Percentiles rank a stretch among this genome's conserved stretches.
Conservation (phyloP, 1,140 invertebrate genomes). For the Bombus pascuorum region DNA sequence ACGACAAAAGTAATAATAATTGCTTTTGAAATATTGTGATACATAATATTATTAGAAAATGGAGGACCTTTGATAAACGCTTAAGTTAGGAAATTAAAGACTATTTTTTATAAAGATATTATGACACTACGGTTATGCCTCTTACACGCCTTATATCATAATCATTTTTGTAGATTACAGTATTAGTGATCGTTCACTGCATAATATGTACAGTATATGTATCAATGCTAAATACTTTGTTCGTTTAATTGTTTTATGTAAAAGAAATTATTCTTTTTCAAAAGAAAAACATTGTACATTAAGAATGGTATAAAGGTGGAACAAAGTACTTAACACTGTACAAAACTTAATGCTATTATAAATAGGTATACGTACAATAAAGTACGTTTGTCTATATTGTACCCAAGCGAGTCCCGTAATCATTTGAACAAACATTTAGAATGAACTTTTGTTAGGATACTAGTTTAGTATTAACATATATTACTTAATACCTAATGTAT, state of each 20-base stretch:
- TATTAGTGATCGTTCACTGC: conserved; percentile 34
- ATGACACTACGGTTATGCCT: conserved; percentile 70
- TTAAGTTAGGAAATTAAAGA: conserved; percentile 64
- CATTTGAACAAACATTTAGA: conserved; percentile 32
- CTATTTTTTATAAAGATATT: conserved; percentile 67
- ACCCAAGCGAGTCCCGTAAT: conserved; percentile 41
- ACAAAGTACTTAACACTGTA: conserved; percentile 56
- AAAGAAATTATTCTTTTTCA: conserved; percentile 22
- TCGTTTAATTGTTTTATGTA: conserved; percentile 10
- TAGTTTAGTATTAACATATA: conserved; percentile 54
- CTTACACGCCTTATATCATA: conserved; percentile 43
- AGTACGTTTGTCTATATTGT: conserved; percentile 53
- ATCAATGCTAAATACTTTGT: conserved; percentile 56
- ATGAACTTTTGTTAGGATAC: conserved; percentile 51
- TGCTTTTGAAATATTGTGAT: conserved; percentile 49
- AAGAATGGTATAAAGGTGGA: conserved; percentile 20
- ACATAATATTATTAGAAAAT: conserved; percentile 63
- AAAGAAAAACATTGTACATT: conserved; percentile 4
- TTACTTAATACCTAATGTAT: conserved; percentile 50
- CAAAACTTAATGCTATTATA: conserved; percentile 63
- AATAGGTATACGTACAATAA: conserved; percentile 65
- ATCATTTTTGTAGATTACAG: conserved; percentile 51
- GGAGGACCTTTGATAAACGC: conserved; percentile 71
- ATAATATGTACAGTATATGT: conserved; percentile 61
- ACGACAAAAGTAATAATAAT: conserved; percentile 67